Percentiles rank a stretch among this genome's conserved stretches.
phyloP scores from a whole-genome alignment of 1,140 invertebrate species.

The Tetramorium simillimum region DNA sequence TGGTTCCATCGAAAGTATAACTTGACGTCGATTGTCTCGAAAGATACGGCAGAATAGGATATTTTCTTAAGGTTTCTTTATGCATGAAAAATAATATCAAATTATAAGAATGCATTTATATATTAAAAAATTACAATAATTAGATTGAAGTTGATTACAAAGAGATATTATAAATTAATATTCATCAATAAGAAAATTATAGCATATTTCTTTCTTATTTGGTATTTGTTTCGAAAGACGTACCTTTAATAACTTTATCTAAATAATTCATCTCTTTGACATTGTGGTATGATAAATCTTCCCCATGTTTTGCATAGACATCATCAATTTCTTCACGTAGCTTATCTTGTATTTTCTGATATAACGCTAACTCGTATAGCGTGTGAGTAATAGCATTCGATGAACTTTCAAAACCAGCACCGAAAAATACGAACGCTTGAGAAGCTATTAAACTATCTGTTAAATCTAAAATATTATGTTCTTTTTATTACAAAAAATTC shows the following conservation, averaged over 20 bases:
- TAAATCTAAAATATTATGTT: conserved; percentile 64
- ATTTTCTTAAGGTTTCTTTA: conserved; percentile 87
- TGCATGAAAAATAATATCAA: neutral
- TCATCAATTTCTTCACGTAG: conserved; percentile 57
- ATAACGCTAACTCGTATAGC: conserved; percentile 66
- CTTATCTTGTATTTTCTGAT: neutral
- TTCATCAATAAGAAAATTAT: no score
- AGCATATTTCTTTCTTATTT: no score
- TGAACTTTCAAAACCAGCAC: conserved; percentile 88
- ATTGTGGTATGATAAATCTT: conserved; percentile 70
- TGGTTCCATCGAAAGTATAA: conserved; percentile 84
- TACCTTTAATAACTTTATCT: conserved; percentile 75
- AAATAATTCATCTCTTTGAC: conserved; percentile 77
- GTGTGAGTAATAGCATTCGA: conserved; percentile 84
- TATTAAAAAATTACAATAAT: neutral
- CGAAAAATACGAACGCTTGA: conserved; percentile 83
- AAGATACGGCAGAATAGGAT: conserved; percentile 60
- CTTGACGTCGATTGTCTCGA: conserved; percentile 82
- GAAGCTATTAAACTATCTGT: conserved; percentile 77
- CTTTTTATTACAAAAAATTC: neutral
- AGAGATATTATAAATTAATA: neutral
- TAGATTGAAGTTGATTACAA: neutral
- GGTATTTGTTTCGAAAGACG: neutral
- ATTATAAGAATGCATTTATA: neutral
- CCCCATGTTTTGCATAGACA: conserved; percentile 61